phyloP scores from a whole-genome alignment of 2,888 invertebrate genomes.

The Parthenolecanium corni region DNA sequence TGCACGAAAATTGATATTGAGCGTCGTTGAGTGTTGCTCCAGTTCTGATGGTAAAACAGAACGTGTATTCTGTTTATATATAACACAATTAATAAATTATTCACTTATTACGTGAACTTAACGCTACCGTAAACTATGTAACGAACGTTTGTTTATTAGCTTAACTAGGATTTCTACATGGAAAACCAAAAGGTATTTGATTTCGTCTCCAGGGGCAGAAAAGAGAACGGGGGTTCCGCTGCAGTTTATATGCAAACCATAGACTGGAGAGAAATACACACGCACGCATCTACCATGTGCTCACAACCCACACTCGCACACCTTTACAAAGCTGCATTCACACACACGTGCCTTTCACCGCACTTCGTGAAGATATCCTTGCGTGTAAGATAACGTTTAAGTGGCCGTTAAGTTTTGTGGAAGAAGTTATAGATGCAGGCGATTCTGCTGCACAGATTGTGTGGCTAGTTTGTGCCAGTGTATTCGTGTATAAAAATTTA shows the following conservation, averaged over 20 bases:
- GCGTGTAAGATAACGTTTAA: conserved; percentile 24
- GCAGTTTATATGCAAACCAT: neutral
- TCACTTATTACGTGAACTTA: conserved; percentile 26
- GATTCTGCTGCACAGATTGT: neutral
- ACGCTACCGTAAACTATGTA: conserved; percentile 23
- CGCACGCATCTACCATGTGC: too few relatives aligned
- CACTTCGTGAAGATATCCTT: conserved; percentile 24
- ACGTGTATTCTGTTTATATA: conserved; percentile 23
- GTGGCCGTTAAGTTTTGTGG: conserved; percentile 10
- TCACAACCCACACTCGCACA: too few relatives aligned
- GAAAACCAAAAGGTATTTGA: conserved; percentile 25
- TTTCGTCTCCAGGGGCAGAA: conserved; percentile 11
- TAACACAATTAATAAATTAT: conserved; percentile 23
- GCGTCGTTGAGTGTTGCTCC: conserved; percentile 16
- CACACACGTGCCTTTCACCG: conserved; percentile 22
- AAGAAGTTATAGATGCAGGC: neutral
- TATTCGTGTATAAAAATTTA: too few relatives aligned
- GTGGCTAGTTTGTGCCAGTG: too few relatives aligned
- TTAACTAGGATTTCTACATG: conserved; percentile 28
- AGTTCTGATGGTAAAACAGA: conserved; percentile 21
- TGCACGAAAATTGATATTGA: neutral
- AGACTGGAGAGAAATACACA: neutral
- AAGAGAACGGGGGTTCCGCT: neutral
- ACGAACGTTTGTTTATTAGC: conserved; percentile 26
- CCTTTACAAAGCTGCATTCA: too few relatives aligned